phyloP scores from a whole-genome alignment of 2,888 invertebrate species.

The Biston stratarius region DNA sequence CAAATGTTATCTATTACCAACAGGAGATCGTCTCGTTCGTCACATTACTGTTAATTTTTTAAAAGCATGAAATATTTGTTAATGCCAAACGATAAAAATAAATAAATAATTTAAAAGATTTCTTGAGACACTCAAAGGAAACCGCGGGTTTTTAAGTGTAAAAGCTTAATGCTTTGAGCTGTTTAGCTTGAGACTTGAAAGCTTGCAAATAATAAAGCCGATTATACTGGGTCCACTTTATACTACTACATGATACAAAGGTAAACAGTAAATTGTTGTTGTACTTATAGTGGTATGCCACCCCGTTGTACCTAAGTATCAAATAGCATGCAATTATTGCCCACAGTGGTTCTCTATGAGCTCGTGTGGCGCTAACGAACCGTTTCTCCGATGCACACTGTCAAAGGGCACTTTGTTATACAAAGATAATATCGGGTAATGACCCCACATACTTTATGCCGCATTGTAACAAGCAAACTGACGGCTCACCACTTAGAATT shows the following conservation, averaged over 20 bases:
- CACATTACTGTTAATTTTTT: no score
- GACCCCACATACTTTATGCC: constrained; percentile 52
- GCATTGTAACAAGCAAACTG: constrained; percentile 48
- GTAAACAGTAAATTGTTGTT: neutral
- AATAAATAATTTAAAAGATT: constrained; percentile 18
- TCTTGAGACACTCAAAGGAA: constrained; percentile 8
- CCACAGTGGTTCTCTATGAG: constrained; percentile 52
- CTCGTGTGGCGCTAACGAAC: constrained; percentile 55
- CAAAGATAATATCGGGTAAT: constrained; percentile 61
- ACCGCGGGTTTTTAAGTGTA: constrained; percentile 13
- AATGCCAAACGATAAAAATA: neutral
- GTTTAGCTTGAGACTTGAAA: constrained; percentile 3
- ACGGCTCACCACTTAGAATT: constrained; percentile 47
- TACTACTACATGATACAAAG: neutral
- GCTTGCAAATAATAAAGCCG: constrained; percentile 19
- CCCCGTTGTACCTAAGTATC: constrained; percentile 29
- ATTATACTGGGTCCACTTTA: constrained; percentile 9
- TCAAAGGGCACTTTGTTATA: constrained; percentile 62
- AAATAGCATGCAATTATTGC: constrained; percentile 50
- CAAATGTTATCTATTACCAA: no score
- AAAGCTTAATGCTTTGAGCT: constrained; percentile 19
- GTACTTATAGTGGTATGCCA: constrained; percentile 28
- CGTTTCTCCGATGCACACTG: constrained; percentile 48
- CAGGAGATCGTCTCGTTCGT: no score
- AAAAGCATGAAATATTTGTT: neutral